These are phyloP conservation scores for Trypoxylon attenuatum DNA, from an alignment of 2,888 invertebrate species.

Conservation along the genomic window DNA sequence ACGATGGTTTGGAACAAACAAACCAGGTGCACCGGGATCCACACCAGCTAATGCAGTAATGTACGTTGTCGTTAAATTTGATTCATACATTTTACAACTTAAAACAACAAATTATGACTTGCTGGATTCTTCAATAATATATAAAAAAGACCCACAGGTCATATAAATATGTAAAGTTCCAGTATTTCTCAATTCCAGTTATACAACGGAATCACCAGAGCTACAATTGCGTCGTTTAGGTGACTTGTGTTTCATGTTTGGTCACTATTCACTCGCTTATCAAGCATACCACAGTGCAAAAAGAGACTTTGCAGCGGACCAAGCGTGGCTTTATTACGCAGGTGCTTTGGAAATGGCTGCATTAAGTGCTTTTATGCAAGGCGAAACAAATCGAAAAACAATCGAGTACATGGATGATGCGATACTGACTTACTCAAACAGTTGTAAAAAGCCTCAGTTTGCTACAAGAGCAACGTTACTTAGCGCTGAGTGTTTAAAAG, in stretches of 20 bases:
- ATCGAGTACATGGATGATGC: slow-evolving; percentile 96
- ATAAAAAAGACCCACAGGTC: slow-evolving; percentile 4
- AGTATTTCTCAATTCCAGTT: slow-evolving; percentile 76
- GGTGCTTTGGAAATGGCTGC: slow-evolving; percentile 98
- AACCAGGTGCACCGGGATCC: slow-evolving; percentile 82
- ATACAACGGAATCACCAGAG: slow-evolving; percentile 90
- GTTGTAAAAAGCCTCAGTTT: slow-evolving; percentile 94
- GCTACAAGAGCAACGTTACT: slow-evolving; percentile 94
- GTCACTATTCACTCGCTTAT: slow-evolving; percentile 93
- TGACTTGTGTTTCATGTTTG: slow-evolving; percentile 97
- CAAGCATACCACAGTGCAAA: slow-evolving; percentile 97
- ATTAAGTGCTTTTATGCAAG: slow-evolving; percentile 91
- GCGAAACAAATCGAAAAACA: slow-evolving; percentile 85
- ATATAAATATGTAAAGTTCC: slow-evolving; percentile 37
- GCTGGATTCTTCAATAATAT: not conserved
- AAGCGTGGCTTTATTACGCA: slow-evolving; percentile 98
- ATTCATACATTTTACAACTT: slow-evolving; percentile 4
- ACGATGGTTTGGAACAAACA: slow-evolving; percentile 94
- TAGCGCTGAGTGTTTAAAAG: slow-evolving; percentile 90
- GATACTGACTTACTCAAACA: slow-evolving; percentile 91
- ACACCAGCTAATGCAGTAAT: slow-evolving; percentile 87
- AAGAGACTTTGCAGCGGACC: slow-evolving; percentile 96
- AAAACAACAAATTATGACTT: not conserved
- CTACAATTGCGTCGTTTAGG: slow-evolving; percentile 94
- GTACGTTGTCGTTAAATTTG: slow-evolving; percentile 74